Base-by-base conservation (phyloP, 1,140 invertebrate genomes). In the Tetramorium alpestre region DNA sequence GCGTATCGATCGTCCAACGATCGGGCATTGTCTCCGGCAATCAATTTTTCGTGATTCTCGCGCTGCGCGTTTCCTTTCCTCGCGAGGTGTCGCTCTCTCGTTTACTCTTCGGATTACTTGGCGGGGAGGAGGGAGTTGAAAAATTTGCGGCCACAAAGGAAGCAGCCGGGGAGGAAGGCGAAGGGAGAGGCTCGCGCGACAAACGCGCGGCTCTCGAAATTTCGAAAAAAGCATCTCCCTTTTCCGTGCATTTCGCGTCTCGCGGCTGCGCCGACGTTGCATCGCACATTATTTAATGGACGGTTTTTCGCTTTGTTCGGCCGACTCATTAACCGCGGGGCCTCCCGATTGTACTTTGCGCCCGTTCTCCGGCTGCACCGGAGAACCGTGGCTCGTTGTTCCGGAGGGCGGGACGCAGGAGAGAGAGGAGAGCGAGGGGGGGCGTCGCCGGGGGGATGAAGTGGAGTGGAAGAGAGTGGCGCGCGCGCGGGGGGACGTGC, bases 271-370 rank as follows among this genome's bases (percentile, higher is more conserved):
- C 84, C 92, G 90, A 88, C 90, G 89, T 92, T 93, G 93, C 93
- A 94, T 93, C 88, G 92, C 92, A 91, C 93, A 94, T 94, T 94
- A 94, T 94, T 94, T 94, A 94, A 94, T 93, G 93, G 91, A 93
- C 90, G 89, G 93, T 93, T 94, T 94, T 93, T 93, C 93, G 91
- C 94, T 94, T 94, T 94, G 93, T 93, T 92, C 92, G 90, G 89
- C 88, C 88, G 92, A 94, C 93, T 94, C 93, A 94, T 94, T 94
- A 94, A 93, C 92, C 91, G 87, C 90, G 88, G 90, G 91, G 88
- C 85, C 92, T 91, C 91, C 86, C 93, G 93, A 94, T 94, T 93
- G 93, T 94, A 94, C 94, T 93, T 93, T 93, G 91, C 89, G 87
- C 90, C 77, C 86, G 93, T 90, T 90, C 89, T 88, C 85, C 85